phyloP scores from a whole-genome alignment of 2,797 vertebrate species.

The Threskiornis aethiopicus region DNA sequence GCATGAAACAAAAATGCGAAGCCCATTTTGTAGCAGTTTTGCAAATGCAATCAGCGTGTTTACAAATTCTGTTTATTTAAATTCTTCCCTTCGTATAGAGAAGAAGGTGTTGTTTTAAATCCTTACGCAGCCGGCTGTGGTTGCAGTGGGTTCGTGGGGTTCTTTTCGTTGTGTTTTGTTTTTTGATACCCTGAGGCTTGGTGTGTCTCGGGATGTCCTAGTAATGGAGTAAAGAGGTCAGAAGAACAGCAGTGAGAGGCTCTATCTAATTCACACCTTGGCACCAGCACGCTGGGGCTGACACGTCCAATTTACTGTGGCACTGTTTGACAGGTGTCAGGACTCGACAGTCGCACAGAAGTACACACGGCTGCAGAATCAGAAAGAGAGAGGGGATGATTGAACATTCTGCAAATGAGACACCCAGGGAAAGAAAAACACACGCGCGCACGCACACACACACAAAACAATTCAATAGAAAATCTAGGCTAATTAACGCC shows the following conservation, averaged over 20 bases:
- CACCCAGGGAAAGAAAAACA: slow-evolving; percentile 56
- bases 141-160: neutral
- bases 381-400: slow-evolving; percentile 2
- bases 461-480: neutral
- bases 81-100: neutral
- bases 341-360: slow-evolving; percentile 27
- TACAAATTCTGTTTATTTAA: neutral
- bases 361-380: neutral
- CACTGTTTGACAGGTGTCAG: slow-evolving; percentile 69
- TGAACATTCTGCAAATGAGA: slow-evolving; percentile 71
- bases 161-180: neutral
- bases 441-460: neutral
- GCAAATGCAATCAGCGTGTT: neutral
- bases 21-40: neutral
- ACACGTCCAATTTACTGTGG: slow-evolving; percentile 69
- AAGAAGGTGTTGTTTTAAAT: neutral
- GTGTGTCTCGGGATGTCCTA: slow-evolving; percentile 5
- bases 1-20: neutral
- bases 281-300: slow-evolving; percentile 52
- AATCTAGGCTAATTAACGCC: slow-evolving; percentile 55
- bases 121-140: neutral
- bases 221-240: slow-evolving; percentile 38
- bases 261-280: slow-evolving; percentile 73
- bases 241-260: slow-evolving; percentile 19
- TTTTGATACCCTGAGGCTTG: neutral